Percentiles rank a stretch among this genome's conserved stretches.
These are phyloP conservation scores for Rhagologus leucostigma DNA, from an alignment of 2,113 vertebrate species.

Conservation along the genomic window DNA sequence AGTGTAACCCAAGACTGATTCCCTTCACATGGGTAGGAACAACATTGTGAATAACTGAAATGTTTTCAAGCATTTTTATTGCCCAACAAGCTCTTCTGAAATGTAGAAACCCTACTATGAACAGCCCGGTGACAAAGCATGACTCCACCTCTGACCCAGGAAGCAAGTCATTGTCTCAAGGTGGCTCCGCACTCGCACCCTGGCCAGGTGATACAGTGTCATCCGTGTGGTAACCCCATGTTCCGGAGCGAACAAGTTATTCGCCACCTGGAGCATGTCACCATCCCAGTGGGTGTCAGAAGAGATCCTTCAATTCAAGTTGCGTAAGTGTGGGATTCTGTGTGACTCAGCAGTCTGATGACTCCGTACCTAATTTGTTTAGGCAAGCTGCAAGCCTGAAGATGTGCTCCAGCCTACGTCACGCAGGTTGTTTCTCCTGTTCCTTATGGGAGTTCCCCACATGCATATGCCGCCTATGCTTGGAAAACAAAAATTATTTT, in stretches of 20 bases:
- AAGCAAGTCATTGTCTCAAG: not conserved
- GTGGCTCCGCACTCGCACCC: rapidly evolving
- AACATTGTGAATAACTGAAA: not conserved
- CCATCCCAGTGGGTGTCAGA: not conserved
- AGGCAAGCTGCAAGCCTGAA: not conserved
- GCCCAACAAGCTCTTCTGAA: not conserved
- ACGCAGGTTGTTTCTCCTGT: not conserved
- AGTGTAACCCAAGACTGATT: not conserved
- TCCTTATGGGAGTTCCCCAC: not conserved
- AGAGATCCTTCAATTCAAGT: not conserved
- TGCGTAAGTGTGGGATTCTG: not conserved
- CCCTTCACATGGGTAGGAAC: not conserved
- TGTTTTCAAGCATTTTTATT: not conserved
- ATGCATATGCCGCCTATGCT: not conserved
- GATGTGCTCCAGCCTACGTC: not conserved
- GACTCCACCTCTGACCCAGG: not conserved
- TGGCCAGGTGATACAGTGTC: not conserved
- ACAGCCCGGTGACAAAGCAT: not conserved
- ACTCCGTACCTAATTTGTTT: not conserved
- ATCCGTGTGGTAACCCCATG: rapidly evolving
- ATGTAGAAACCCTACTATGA: not conserved
- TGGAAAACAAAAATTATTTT: not conserved
- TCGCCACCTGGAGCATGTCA: not conserved
- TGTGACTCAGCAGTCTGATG: not conserved
- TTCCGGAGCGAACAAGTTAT: not conserved